phyloP scores from a whole-genome alignment of 2,888 invertebrate genomes.

The Elysia crispata region DNA sequence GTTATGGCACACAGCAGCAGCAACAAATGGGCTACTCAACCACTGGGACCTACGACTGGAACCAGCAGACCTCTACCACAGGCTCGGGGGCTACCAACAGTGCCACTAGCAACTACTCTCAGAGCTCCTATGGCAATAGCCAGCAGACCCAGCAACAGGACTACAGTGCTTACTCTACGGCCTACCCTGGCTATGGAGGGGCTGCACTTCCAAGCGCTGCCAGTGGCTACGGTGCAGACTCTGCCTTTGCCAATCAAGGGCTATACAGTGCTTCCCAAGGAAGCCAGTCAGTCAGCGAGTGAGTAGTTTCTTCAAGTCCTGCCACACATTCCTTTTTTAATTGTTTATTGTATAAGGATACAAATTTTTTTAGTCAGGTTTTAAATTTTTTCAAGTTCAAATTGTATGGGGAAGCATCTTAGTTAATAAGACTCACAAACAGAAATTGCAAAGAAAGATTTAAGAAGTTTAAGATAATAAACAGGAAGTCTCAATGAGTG shows the following conservation, averaged over 20 bases:
- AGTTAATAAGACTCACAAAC: no score
- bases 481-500: no score
- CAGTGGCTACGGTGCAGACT: slow-evolving; percentile 42
- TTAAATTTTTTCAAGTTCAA: no score
- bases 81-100: slow-evolving; percentile 12
- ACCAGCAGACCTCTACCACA: slow-evolving; percentile 11
- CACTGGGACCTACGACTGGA: slow-evolving; percentile 20
- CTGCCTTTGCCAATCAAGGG: slow-evolving; percentile 40
- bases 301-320: slow-evolving; percentile 20
- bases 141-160: no score
- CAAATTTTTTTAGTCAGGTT: no score
- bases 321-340: no score
- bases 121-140: neutral
- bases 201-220: neutral
- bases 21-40: slow-evolving; percentile 22
- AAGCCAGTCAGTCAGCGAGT: slow-evolving; percentile 31
- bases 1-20: slow-evolving; percentile 26
- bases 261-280: slow-evolving; percentile 12
- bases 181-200: no score
- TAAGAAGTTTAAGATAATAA: no score
- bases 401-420: no score
- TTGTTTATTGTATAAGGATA: no score
- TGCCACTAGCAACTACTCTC: slow-evolving; percentile 15
- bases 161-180: no score
- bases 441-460: no score